phyloP scores from a whole-genome alignment of 2,888 invertebrate species.

The Byasa hedistus region DNA sequence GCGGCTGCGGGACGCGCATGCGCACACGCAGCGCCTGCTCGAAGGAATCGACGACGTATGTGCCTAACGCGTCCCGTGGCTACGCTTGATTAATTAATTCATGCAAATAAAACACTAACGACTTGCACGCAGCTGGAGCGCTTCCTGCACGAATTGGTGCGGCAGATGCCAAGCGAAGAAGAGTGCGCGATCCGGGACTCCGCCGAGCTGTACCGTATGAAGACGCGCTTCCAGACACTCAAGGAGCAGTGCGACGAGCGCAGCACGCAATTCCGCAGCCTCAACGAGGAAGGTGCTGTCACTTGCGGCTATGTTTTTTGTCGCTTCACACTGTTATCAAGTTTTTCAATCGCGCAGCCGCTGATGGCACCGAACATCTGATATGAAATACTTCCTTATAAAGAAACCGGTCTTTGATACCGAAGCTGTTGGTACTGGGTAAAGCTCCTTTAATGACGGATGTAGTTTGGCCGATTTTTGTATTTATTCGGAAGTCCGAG shows the following conservation, averaged over 20 bases:
- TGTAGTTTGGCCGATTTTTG: no score
- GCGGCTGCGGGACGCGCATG: conserved; percentile 77
- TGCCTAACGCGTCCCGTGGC: background rate
- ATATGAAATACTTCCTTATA: no score
- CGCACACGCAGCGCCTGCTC: conserved; percentile 73
- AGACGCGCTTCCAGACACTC: conserved; percentile 84
- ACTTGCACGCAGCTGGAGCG: conserved; percentile 50
- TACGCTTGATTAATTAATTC: background rate
- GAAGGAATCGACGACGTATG: conserved; percentile 44
- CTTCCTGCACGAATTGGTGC: conserved; percentile 83
- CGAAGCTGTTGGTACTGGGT: no score
- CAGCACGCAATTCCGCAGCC: conserved; percentile 82
- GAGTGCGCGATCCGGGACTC: conserved; percentile 81
- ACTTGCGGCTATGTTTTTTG: no score
- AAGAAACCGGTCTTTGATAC: no score
- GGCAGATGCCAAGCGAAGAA: conserved; percentile 80
- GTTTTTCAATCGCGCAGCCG: no score
- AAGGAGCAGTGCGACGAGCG: conserved; percentile 86
- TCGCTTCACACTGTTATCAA: no score
- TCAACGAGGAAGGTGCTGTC: conserved; percentile 81
- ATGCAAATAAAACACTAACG: background rate
- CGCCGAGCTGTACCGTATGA: conserved; percentile 85
- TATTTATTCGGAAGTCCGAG: no score
- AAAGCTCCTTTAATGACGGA: no score
- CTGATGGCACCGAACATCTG: no score